Percentiles rank a stretch among this genome's conserved stretches.
phyloP scores from a whole-genome alignment of 2,113 vertebrate genomes.

The Zosterops lateralis region DNA sequence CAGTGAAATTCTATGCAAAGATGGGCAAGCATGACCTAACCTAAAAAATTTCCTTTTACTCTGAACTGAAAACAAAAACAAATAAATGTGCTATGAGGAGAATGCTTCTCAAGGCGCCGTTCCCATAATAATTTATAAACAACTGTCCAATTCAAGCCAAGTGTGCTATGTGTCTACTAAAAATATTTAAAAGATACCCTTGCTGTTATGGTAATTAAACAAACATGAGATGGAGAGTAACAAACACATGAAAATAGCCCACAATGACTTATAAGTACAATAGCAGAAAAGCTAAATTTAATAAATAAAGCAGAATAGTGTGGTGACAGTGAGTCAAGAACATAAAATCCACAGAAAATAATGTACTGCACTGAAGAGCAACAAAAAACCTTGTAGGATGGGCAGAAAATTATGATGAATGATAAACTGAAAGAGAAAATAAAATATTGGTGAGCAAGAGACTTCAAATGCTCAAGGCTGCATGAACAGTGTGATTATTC shows the following conservation, averaged over 20 bases:
- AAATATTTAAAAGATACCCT: conserved; percentile 17
- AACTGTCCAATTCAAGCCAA: neutral
- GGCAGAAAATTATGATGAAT: neutral
- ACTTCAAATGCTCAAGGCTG: neutral
- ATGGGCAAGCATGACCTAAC: neutral
- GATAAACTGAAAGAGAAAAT: neutral
- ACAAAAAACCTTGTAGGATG: neutral
- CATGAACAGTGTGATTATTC: neutral
- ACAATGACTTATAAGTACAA: neutral
- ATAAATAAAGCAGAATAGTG: neutral
- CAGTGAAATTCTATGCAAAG: neutral
- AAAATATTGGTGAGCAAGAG: neutral
- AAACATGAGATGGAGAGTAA: neutral
- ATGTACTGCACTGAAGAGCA: neutral
- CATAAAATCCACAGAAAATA: neutral
- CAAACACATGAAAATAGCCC: neutral
- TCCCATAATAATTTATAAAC: conserved; percentile 3
- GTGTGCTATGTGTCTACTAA: neutral
- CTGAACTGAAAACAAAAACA: neutral
- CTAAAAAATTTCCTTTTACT: neutral
- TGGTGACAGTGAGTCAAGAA: neutral
- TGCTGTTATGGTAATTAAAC: conserved; percentile 7
- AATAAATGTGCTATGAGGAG: neutral
- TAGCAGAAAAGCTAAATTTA: neutral
- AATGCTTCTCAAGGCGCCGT: neutral